phyloP scores from a whole-genome alignment of 2,113 vertebrate species.

The Okapia johnstoni region DNA sequence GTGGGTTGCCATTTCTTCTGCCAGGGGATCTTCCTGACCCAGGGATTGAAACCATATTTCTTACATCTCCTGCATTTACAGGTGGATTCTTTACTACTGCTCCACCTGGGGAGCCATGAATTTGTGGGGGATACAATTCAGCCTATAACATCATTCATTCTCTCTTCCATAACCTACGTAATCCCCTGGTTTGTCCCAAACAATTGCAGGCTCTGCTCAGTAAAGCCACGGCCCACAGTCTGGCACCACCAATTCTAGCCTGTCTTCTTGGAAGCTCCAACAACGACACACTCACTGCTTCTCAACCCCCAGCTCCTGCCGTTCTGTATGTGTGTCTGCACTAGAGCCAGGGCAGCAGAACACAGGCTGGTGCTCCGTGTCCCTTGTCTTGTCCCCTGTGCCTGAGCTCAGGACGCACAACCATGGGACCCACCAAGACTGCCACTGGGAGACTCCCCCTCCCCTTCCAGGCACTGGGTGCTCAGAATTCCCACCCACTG shows the following conservation, averaged over 20 bases:
- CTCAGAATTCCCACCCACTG: background rate
- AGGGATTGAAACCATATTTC: background rate
- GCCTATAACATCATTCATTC: too few species aligned
- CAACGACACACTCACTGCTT: accelerated
- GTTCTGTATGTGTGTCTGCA: background rate
- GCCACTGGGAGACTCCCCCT: accelerated
- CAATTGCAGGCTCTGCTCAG: too few species aligned
- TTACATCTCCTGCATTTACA: background rate
- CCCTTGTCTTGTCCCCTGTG: background rate
- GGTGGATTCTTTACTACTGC: background rate
- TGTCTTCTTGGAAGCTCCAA: too few species aligned
- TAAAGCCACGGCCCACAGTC: background rate
- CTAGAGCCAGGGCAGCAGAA: too few species aligned
- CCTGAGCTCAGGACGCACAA: background rate
- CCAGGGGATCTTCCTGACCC: background rate
- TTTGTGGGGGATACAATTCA: background rate
- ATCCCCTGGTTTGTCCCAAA: background rate
- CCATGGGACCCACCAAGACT: accelerated
- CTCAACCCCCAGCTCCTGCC: background rate
- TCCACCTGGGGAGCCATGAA: background rate
- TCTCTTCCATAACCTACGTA: background rate
- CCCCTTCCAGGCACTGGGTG: background rate
- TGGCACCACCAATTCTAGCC: background rate
- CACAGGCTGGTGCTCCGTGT: accelerated
- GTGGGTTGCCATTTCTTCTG: background rate